Base-by-base conservation (phyloP, 2,888 invertebrate species). In the Tetragonisca angustula region DNA sequence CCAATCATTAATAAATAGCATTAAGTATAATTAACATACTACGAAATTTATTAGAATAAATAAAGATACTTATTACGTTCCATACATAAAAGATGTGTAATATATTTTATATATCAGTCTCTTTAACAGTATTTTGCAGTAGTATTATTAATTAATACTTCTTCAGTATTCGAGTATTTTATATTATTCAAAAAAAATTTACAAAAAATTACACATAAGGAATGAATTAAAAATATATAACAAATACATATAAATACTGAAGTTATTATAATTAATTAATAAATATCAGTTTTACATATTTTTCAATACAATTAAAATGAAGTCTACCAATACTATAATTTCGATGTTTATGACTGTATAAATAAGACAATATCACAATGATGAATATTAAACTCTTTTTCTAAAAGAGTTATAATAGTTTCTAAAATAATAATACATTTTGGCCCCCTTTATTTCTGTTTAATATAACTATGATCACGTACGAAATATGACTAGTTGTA, bases 101-200 rank as follows among this genome's bases (percentile, higher is more conserved):
- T 50, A 77, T 59, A 67, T 84, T 76, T 80, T 67, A 69, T 62
- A 79, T 21, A 75, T 86, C 86, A 83, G 86, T 86, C 86, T 86
- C 75, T 77, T 65, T 65, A 71, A 24, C 27, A 50, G 59, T 75
- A 21, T 64, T 59, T 59, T 62, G 17, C 68, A 43, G 32, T 17
- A 75, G 62, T 36, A 56, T 71, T 43, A 67, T 56, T n/a, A 27
- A 54, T 77, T 74, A 87, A 84, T 87, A 84, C 76, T 81, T 78
- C 27, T 70, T 69, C 27, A 84, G 68, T 76, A 76, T 79, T 79
- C 62, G 49, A 83, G 27, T 71, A 77, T 19, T 50, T 69, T 75
- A 19, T 50, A 27, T 54, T 50, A 32, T 52, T 72, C 61, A 49
- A 52, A 61, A 65, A 67, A 17, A 54, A 13, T 43, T 32, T 59